Conservation (phyloP, 1,140 invertebrate species). For the Pseudomyrmex gracilis region DNA sequence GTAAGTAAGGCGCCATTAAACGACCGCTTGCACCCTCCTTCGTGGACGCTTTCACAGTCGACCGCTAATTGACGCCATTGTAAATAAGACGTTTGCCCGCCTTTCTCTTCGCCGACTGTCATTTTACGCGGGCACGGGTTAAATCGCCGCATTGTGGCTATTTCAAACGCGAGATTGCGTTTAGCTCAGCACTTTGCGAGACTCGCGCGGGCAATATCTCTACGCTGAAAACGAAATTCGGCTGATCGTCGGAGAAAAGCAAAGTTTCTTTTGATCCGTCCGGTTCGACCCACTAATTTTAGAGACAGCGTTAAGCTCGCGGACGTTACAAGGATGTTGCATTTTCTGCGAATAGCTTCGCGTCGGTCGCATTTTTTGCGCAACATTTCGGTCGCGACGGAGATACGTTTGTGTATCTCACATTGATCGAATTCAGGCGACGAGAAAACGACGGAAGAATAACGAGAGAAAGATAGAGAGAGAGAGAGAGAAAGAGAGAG, state of each 20-base stretch:
- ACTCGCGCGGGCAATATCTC: constrained; percentile 11
- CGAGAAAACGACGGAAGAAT: constrained; percentile 43
- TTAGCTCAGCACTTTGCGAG: constrained; percentile 18
- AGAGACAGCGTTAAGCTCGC: neutral
- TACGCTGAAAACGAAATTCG: constrained; percentile 9
- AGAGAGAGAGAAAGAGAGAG: constrained; percentile 23
- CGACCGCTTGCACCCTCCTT: constrained; percentile 20
- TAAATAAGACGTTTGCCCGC: constrained; percentile 24
- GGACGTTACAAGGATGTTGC: neutral
- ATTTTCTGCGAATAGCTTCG: neutral
- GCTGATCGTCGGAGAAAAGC: neutral
- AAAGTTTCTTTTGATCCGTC: neutral
- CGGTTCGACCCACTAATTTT: constrained; percentile 18
- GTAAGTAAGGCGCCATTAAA: constrained; percentile 40
- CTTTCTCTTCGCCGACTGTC: constrained; percentile 28
- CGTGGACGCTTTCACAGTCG: constrained; percentile 25
- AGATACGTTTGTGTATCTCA: constrained; percentile 19
- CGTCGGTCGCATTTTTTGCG: constrained; percentile 20
- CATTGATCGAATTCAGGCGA: constrained; percentile 55
- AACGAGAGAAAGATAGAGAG: constrained; percentile 4
- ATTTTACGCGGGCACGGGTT: constrained; percentile 6
- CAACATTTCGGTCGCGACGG: constrained; percentile 14
- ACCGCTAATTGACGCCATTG: constrained; percentile 37
- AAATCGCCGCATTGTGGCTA: constrained; percentile 15
- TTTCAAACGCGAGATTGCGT: constrained; percentile 16